A percentile compares a stretch with the other conserved stretches of the same genome.
Evolutionary conservation across 2,797 vertebrate genomes (phyloP).

Genomic region (Ctenopoma multispine): DNA sequence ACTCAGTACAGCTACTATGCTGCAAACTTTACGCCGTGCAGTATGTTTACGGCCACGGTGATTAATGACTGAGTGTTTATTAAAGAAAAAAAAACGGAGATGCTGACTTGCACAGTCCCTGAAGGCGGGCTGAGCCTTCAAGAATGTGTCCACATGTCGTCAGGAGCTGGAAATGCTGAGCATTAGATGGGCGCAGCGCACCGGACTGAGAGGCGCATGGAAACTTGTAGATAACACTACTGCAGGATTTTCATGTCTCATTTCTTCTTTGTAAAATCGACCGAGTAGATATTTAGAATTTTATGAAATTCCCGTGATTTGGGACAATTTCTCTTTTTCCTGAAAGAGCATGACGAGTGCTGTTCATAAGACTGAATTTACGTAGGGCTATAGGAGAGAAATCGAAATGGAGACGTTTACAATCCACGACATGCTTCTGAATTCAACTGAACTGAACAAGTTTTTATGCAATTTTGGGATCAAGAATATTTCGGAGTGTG

Average conservation of each 20-base stretch:
- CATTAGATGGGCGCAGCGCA: slow-evolving; percentile 24
- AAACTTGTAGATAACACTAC: neutral
- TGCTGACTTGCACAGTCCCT: slow-evolving; percentile 9
- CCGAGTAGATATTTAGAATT: neutral
- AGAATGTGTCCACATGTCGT: slow-evolving; percentile 45
- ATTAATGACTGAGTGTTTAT: slow-evolving; percentile 23
- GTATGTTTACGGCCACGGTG: neutral
- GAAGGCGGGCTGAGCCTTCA: slow-evolving; percentile 49
- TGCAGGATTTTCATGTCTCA: neutral
- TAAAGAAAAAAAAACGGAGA: neutral
- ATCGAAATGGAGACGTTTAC: slow-evolving; percentile 83
- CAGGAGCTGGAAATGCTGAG: slow-evolving; percentile 28
- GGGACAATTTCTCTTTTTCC: neutral
- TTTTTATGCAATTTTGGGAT: slow-evolving; percentile 83
- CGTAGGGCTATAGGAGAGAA: slow-evolving; percentile 29
- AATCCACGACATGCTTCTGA: slow-evolving; percentile 80
- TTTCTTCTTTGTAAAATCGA: neutral
- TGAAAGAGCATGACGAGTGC: slow-evolving; percentile 31
- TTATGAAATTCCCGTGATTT: neutral
- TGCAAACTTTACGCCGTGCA: neutral
- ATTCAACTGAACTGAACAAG: slow-evolving; percentile 84
- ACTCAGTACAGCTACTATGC: neutral
- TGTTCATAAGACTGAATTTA: slow-evolving; percentile 34
- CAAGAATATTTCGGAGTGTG: slow-evolving; percentile 82
- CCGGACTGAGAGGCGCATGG: slow-evolving; percentile 32